A percentile compares a stretch with the other conserved stretches of the same genome.
Conservation (phyloP, 2,797 vertebrate genomes). For the Yasuhikotakia modesta region DNA sequence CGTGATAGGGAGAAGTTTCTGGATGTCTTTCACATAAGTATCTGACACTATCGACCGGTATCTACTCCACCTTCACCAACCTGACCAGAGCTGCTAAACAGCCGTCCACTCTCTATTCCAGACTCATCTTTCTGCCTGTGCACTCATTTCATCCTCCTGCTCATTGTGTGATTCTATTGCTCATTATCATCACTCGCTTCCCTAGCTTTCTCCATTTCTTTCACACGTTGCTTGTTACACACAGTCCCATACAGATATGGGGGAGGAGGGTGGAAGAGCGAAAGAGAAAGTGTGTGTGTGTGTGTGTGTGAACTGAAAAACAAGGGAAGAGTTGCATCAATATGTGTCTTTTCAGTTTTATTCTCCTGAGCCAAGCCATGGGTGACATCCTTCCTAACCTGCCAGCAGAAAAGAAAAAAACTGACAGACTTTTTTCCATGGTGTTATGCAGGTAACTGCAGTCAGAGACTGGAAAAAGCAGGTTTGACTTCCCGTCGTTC, state of each 20-base stretch:
- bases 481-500: conserved; percentile 35
- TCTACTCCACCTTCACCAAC: conserved; percentile 26
- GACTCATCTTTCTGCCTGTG: conserved; percentile 18
- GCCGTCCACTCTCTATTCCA: conserved; percentile 49
- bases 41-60: conserved; percentile 37
- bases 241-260: conserved; percentile 7
- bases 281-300: not conserved
- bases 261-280: not conserved
- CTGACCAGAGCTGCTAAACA: conserved; percentile 58
- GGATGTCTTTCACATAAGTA: conserved; percentile 2
- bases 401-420: conserved; percentile 37
- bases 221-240: conserved; percentile 20
- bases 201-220: conserved; percentile 21
- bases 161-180: conserved; percentile 35
- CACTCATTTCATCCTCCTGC: not conserved
- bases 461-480: conserved; percentile 24
- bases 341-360: conserved; percentile 40
- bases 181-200: conserved; percentile 41
- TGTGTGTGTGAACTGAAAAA: not conserved
- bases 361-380: conserved; percentile 34
- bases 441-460: conserved; percentile 4
- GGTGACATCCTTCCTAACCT: conserved; percentile 36
- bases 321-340: conserved; percentile 37
- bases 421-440: conserved; percentile 33
- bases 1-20: not conserved